A percentile compares a stretch with the other conserved stretches of the same genome.
Conservation (phyloP, 2,888 invertebrate genomes). For the Sylvicola fuscatus region DNA sequence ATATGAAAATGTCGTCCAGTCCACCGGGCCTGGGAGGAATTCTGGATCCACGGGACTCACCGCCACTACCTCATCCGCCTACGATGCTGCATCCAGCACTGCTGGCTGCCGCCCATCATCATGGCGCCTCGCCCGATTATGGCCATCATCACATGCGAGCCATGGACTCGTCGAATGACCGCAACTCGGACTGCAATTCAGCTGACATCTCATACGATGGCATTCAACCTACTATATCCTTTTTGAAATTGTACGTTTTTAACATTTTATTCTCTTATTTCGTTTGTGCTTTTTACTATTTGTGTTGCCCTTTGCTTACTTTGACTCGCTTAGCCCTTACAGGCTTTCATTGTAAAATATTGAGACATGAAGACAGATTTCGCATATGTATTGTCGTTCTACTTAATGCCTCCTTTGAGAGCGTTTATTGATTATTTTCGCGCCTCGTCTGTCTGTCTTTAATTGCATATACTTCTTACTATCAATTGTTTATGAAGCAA, state of each 20-base stretch:
- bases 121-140: slow-evolving; percentile 64
- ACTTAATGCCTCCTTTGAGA: too few relatives aligned
- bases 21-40: slow-evolving; percentile 47
- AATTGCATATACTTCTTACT: too few relatives aligned
- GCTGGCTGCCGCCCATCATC: slow-evolving; percentile 64
- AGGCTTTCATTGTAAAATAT: too few relatives aligned
- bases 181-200: slow-evolving; percentile 78
- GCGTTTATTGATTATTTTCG: too few relatives aligned
- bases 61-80: slow-evolving; percentile 66
- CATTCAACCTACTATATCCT: slow-evolving; percentile 91
- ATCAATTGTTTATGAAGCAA: too few relatives aligned
- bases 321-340: background rate
- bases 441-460: too few relatives aligned
- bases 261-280: too few relatives aligned
- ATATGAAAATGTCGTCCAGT: slow-evolving; percentile 23
- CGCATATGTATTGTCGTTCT: too few relatives aligned
- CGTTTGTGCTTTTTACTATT: background rate
- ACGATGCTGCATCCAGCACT: slow-evolving; percentile 71
- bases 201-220: slow-evolving; percentile 82
- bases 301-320: background rate
- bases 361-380: too few relatives aligned
- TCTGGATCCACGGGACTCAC: slow-evolving; percentile 50
- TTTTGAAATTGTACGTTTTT: slow-evolving; percentile 33
- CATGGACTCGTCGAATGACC: slow-evolving; percentile 64
- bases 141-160: slow-evolving; percentile 46